Percentiles rank a stretch among this genome's conserved stretches.
Evolutionary conservation across 2,797 vertebrate species (phyloP).

Genomic region (Gadopsis bispinosus): DNA sequence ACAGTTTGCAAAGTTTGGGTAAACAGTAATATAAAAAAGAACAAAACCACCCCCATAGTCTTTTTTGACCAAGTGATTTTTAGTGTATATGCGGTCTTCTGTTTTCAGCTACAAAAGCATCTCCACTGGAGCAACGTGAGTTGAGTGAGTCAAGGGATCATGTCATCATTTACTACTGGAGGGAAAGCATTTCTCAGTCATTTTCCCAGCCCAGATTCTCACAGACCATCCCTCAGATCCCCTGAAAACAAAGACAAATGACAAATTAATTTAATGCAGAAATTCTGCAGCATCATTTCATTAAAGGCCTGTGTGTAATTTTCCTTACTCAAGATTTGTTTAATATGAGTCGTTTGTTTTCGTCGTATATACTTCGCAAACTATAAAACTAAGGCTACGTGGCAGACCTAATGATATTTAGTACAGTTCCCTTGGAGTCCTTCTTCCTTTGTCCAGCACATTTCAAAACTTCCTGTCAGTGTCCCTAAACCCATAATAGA

Average conservation of each 20-base stretch:
- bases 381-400: background rate
- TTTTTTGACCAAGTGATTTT: background rate
- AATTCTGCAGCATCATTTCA: background rate
- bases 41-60: no score
- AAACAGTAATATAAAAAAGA: no score
- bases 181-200: conserved; percentile 18
- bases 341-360: background rate
- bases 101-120: background rate
- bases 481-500: conserved; percentile 74
- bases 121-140: background rate
- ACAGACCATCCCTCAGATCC: background rate
- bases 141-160: background rate
- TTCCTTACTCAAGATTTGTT: background rate
- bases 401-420: background rate
- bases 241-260: background rate
- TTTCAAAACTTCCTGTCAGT: conserved; percentile 67
- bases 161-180: conserved; percentile 22
- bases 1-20: no score
- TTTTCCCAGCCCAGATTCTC: conserved; percentile 14
- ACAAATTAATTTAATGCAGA: background rate
- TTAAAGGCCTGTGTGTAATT: background rate
- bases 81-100: background rate
- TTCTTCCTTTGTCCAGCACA: conserved; percentile 58
- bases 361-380: background rate
- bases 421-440: conserved; percentile 11